A percentile compares a stretch with the other conserved stretches of the same genome.
phyloP scores from a whole-genome alignment of 2,113 vertebrate genomes.

The Corythornis madagascariensis region DNA sequence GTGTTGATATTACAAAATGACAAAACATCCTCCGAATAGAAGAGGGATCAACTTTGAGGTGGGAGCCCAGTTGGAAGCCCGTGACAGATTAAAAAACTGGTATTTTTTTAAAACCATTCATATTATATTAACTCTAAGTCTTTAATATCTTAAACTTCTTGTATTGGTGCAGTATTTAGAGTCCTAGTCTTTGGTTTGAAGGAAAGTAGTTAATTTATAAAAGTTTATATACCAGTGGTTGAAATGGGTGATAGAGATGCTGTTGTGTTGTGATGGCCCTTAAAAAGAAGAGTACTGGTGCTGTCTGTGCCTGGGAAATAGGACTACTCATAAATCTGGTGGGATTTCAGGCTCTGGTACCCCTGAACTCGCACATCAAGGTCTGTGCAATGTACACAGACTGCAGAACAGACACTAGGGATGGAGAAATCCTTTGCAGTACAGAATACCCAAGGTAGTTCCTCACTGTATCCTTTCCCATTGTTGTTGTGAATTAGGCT shows the following conservation, averaged over 20 bases:
- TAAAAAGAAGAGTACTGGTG: not conserved
- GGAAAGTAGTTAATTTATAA: not conserved
- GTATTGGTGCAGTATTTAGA: constrained; percentile 36
- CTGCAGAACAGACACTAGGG: accelerated
- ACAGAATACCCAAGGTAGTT: not conserved
- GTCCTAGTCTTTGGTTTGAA: constrained; percentile 19
- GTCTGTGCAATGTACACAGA: not conserved
- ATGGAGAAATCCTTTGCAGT: not conserved
- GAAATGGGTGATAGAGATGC: not conserved
- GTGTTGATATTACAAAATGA: constrained; percentile 88
- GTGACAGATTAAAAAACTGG: constrained; percentile 98
- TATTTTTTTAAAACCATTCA: constrained; percentile 80
- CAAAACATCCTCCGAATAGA: constrained; percentile 95
- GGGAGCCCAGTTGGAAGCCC: constrained; percentile 94
- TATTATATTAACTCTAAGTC: constrained; percentile 65
- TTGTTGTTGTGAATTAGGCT: not conserved
- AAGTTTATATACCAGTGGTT: constrained; percentile 24
- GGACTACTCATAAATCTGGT: not conserved
- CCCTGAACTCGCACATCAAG: not conserved
- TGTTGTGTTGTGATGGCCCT: not conserved
- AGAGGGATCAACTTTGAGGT: constrained; percentile 96
- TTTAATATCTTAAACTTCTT: constrained; percentile 55
- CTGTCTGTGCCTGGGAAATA: not conserved
- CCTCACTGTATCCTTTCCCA: not conserved
- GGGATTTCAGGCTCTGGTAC: not conserved